A percentile compares a stretch with the other conserved stretches of the same genome.
Evolutionary conservation across 92 coral and sea anemone species (phyloP).

Genomic region (Bergia puertoricense): DNA sequence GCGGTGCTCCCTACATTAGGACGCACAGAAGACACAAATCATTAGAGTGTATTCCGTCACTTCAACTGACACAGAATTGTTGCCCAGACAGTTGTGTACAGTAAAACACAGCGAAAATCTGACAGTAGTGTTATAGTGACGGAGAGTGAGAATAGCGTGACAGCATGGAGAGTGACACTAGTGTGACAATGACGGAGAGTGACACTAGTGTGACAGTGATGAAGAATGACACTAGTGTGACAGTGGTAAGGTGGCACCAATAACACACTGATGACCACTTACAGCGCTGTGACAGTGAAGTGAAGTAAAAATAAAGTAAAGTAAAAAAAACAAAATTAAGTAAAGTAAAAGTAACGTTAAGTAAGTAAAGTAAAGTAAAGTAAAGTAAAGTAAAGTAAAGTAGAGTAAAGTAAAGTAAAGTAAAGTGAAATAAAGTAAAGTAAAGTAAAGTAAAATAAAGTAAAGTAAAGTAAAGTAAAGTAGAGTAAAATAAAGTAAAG

Average conservation of each 20-base stretch:
- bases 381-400: too few relatives aligned
- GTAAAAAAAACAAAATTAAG: too few relatives aligned
- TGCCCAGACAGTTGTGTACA: neutral
- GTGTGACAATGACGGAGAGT: neutral
- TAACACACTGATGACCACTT: neutral
- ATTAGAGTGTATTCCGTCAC: neutral
- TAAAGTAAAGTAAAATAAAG: too few relatives aligned
- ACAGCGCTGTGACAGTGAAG: neutral
- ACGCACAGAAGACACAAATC: neutral
- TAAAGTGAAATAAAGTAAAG: too few relatives aligned
- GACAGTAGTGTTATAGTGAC: neutral
- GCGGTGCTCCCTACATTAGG: constrained; percentile 75
- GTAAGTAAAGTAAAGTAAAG: too few relatives aligned
- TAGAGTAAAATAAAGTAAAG: too few relatives aligned
- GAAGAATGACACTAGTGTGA: neutral
- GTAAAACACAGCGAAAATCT: neutral
- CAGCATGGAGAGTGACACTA: neutral
- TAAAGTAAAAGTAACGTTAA: too few relatives aligned
- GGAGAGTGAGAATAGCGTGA: neutral
- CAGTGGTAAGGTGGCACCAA: neutral
- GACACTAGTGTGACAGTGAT: neutral
- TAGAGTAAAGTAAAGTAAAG: too few relatives aligned
- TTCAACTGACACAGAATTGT: neutral
- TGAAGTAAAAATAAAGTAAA: too few relatives aligned
- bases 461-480: too few relatives aligned